These are phyloP conservation scores for Podarcis muralis DNA, from an alignment of 2,113 vertebrate genomes.

Conservation along the genomic window DNA sequence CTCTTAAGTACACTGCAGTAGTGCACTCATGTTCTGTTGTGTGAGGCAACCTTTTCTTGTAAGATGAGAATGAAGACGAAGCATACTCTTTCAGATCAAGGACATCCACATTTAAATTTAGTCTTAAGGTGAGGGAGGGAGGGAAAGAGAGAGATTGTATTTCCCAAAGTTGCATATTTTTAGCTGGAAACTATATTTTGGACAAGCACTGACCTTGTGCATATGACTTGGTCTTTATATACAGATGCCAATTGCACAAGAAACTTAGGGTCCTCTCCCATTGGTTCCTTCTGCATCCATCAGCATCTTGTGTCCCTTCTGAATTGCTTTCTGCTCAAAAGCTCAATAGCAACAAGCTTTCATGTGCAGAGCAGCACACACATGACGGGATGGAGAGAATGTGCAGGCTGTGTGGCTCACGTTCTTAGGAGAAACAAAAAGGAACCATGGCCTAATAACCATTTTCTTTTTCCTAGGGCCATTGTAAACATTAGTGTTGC, in stretches of 20 bases:
- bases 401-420: background rate
- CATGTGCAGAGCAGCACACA: too few relatives aligned
- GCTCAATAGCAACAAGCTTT: background rate
- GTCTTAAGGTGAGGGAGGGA: background rate
- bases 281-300: background rate
- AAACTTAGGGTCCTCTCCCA: background rate
- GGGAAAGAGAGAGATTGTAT: background rate
- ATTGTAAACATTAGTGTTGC: background rate
- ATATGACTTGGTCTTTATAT: background rate
- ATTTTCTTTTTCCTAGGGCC: too few relatives aligned
- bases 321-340: background rate
- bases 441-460: background rate
- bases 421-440: background rate
- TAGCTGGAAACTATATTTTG: background rate
- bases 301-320: background rate
- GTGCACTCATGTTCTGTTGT: background rate
- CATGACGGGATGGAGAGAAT: too few relatives aligned
- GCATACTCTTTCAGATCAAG: background rate
- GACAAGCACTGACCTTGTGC: background rate
- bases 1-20: background rate
- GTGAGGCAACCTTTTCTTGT: background rate
- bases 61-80: background rate
- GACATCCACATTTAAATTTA: background rate
- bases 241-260: background rate
- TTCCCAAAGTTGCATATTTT: conserved; percentile 1